Evolutionary conservation across 2,797 vertebrate genomes (phyloP), one percentile per base, ranked within the genome.

Genomic region (Acomys russatus): DNA sequence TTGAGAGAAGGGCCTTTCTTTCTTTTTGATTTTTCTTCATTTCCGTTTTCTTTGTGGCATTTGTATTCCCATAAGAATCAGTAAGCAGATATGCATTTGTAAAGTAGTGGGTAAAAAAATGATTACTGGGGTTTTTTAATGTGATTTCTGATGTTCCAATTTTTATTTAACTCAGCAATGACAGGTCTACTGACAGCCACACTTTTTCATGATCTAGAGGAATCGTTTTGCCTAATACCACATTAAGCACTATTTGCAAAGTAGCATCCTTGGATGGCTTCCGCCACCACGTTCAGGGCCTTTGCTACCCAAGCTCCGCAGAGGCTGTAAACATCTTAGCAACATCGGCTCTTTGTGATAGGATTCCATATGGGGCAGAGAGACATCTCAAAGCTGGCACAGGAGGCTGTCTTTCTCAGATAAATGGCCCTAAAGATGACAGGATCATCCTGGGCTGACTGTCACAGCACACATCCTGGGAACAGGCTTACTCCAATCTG

Each of bases 51-150:
- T 64, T 88, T 91, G 89, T 51, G 91, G 86, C 89, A 86, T 91
- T 97, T 97, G 86, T 80, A 96, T 92, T 94, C 92, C 93, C 88
- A n/a, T 35, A 84, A 90, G 96, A 88, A 85, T 92, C 79, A 79
- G 84, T 95, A 94, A 96, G 93, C 96, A 97, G 97, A 88, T 94
- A 91, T 0, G 10, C 96, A 95, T 97, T 97, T 96, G 96, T 96
- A 96, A 95, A 94, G 93, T 96, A 97, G 93, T 88, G 90, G 87
- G 64, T 96, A 94, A 95, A 96, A n/a, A 44, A 96, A 93, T 71
- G 92, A 97, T 97, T 91, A 96, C 92, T 90, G 51, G 71, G 64
- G 94, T 96, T 97, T 96, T 90, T 4, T 90, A 96, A 96, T 93
- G 94, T n/a, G 96, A 86, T 97, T 95, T 95, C 96, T 95, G 94